Conservation (phyloP, 2,797 vertebrate species). For the Sebastes kiyomatsui region DNA sequence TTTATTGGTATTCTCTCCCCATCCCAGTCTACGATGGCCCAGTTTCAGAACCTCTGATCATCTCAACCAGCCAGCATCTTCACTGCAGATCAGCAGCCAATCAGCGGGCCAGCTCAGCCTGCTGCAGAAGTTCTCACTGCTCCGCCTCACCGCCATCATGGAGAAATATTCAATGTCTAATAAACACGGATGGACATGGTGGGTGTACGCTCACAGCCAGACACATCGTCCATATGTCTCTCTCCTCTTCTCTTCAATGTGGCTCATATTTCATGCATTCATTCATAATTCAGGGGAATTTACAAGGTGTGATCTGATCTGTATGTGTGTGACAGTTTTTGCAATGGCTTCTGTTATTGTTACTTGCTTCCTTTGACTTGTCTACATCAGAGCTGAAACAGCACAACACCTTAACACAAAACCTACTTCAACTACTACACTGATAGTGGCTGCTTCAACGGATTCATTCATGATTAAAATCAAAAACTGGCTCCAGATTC, state of each 20-base stretch:
- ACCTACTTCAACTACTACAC: not conserved
- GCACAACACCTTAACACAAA: not conserved
- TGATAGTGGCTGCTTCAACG: not conserved
- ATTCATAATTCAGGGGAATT: not conserved
- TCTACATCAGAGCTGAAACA: not conserved
- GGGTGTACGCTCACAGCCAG: constrained; percentile 47
- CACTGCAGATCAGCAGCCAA: constrained; percentile 91
- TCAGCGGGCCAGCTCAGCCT: constrained; percentile 94
- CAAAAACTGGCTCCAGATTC: not conserved
- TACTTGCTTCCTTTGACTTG: not conserved
- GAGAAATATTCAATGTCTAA: constrained; percentile 97
- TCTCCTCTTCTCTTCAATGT: not conserved
- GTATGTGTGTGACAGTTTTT: not conserved
- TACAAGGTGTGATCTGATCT: not conserved
- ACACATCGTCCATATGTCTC: not conserved
- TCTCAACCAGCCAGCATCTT: constrained; percentile 85
- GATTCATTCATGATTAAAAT: not conserved
- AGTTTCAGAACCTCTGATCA: constrained; percentile 92
- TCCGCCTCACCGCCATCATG: constrained; percentile 97
- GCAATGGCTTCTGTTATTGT: not conserved
- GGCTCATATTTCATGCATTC: not conserved
- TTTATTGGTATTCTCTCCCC: not conserved
- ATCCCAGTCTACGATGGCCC: constrained; percentile 89
- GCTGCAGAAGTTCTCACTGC: constrained; percentile 95
- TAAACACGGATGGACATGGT: constrained; percentile 99